Base-by-base conservation (phyloP, 2,113 vertebrate species). In the Pterocles gutturalis region DNA sequence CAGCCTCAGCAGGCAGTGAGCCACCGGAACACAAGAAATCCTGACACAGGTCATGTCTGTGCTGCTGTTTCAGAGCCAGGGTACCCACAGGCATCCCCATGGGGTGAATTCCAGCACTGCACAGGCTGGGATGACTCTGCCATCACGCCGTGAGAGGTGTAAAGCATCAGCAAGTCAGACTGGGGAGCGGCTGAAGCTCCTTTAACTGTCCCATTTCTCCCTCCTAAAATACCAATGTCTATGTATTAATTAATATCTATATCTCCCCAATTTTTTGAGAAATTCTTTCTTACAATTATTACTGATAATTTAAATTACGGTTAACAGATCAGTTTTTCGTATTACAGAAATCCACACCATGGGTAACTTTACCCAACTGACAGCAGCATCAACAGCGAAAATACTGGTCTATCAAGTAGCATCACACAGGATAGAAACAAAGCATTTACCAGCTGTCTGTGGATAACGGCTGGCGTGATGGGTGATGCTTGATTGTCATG, bases 71-170 rank as follows among this genome's bases (percentile, higher is more conserved):
- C 1, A 1, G 53, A 83, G n/a, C 11, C 13, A 11, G 22, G 12
- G 12, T 18, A 22, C 11, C 43, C 4, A 0, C 41, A 48, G 38
- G 38, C 38, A 49, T 20, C 38, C 38, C 5, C 13, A 7, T 0
- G 26, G 72, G 46, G 20, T 43, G 72, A 62, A 16, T 54, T 84
- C 12, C 3, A 66, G 72, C 41, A 18, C 34, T 36, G 34, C 46
- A 13, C 29, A 28, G 38, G 65, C 5, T 0, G 4, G 31, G 61
- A 29, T 38, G 49, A 29, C 22, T 9, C 41, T 82, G 58, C 57
- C 22, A 18, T 33, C 60, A 15, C 4, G 6, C 4, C 11, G 41
- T 20, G 38, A 46, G 55, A 28, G 29, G 11, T 55, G 29, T 9
- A 8, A 29, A 55, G 58, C 26, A 18, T 17, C 41, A n/a, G 41